A percentile compares a stretch with the other conserved stretches of the same genome.
Evolutionary conservation across 2,888 invertebrate species (phyloP).

Genomic region (Meta bourneti): DNA sequence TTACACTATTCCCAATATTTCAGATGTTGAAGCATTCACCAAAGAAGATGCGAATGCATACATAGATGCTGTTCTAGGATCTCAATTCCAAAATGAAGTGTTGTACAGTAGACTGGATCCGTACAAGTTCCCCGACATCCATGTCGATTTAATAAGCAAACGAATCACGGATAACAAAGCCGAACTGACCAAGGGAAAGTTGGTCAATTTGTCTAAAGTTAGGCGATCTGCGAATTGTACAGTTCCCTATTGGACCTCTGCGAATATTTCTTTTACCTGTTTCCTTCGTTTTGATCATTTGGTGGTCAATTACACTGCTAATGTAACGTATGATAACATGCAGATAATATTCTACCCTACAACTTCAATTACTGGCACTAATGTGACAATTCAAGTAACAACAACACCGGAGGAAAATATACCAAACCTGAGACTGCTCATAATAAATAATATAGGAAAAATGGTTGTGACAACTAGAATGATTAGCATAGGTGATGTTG

Average conservation of each 20-base stretch:
- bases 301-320: constrained; percentile 50
- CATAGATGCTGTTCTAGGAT: constrained; percentile 28
- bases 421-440: constrained; percentile 33
- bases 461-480: constrained; percentile 49
- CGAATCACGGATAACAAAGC: constrained; percentile 26
- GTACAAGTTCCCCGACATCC: constrained; percentile 37
- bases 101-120: constrained; percentile 60
- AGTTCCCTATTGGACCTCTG: constrained; percentile 41
- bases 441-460: constrained; percentile 29
- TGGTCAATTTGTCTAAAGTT: constrained; percentile 42
- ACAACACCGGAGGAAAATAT: constrained; percentile 44
- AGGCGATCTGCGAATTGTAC: constrained; percentile 39
- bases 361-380: constrained; percentile 2
- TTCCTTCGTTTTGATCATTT: constrained; percentile 24
- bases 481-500: constrained; percentile 54
- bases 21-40: constrained; percentile 39
- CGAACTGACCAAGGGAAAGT: constrained; percentile 19
- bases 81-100: constrained; percentile 21
- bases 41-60: constrained; percentile 45
- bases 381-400: constrained; percentile 34
- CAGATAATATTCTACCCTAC: constrained; percentile 52
- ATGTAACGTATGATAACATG: constrained; percentile 53
- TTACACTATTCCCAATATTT: neutral
- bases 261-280: constrained; percentile 55
- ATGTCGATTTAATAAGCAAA: constrained; percentile 37